phyloP scores from a whole-genome alignment of 2,888 invertebrate species.

The Morpho deidamia region DNA sequence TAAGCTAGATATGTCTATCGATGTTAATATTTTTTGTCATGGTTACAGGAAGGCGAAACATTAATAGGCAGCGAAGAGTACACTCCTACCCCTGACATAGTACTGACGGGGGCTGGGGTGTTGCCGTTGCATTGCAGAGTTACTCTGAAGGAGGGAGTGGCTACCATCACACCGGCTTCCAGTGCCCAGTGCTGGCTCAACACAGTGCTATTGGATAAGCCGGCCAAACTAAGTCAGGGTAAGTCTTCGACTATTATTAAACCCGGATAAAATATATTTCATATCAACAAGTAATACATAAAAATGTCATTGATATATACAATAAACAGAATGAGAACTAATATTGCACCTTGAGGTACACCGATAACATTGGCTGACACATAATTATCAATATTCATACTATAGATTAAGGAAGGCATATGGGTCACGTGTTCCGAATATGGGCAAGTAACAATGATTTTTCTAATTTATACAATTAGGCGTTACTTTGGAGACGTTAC shows the following conservation, averaged over 20 bases:
- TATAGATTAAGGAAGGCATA: too few relatives aligned
- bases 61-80: constrained; percentile 89
- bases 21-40: neutral
- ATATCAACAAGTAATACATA: neutral
- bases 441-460: too few relatives aligned
- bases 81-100: constrained; percentile 85
- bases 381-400: too few relatives aligned
- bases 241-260: neutral
- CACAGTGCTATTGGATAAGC: constrained; percentile 86
- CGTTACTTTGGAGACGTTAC: too few relatives aligned
- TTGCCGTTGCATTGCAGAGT: constrained; percentile 89
- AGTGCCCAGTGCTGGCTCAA: constrained; percentile 90
- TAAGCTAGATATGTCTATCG: too few relatives aligned
- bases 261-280: neutral
- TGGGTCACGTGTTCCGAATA: too few relatives aligned
- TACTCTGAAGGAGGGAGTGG: constrained; percentile 83
- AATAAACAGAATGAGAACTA: too few relatives aligned
- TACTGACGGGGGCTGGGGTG: constrained; percentile 86
- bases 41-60: constrained; percentile 87
- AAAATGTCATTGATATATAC: too few relatives aligned
- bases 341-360: too few relatives aligned
- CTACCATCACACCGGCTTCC: constrained; percentile 85
- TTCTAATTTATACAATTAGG: too few relatives aligned
- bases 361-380: too few relatives aligned
- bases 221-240: constrained; percentile 88